Evolutionary conservation across 23 tunicate species (phyloP).

Genomic region (Aplidium turbinatum): DNA sequence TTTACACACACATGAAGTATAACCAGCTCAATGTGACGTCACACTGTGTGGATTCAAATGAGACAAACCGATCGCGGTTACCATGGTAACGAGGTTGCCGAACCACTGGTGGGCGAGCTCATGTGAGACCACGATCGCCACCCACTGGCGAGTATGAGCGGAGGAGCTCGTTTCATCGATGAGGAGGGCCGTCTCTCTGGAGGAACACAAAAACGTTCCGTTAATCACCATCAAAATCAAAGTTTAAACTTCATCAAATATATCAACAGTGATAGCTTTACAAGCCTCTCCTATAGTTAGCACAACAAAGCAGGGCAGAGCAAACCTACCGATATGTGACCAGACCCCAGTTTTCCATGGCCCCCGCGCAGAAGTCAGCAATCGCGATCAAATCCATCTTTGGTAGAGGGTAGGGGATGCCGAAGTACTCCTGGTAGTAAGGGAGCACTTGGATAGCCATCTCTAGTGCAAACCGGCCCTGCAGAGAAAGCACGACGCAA

Average conservation of each 20-base stretch:
- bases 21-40: no score
- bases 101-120: slow-evolving; percentile 99
- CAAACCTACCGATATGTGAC: slow-evolving; percentile 82
- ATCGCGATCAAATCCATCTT: slow-evolving; percentile 97
- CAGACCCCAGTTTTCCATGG: slow-evolving; percentile 99
- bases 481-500: not conserved
- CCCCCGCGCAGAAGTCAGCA: slow-evolving; percentile 94
- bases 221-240: no score
- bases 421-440: slow-evolving; percentile 90
- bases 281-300: no score
- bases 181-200: slow-evolving; percentile 84
- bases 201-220: no score
- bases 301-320: no score
- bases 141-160: slow-evolving; percentile 90
- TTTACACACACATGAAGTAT: no score
- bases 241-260: no score
- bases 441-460: slow-evolving; percentile 79
- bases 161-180: slow-evolving; percentile 86
- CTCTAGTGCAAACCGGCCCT: slow-evolving; percentile 85
- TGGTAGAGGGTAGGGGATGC: slow-evolving; percentile 87
- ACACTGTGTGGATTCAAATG: no score
- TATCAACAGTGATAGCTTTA: no score
- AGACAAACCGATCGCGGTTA: no score
- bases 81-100: slow-evolving; percentile 99
- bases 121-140: slow-evolving; percentile 93